Evolutionary conservation across 2,888 invertebrate species (phyloP), one percentile per base, ranked within the genome.

Genomic region (Trypoxylon attenuatum): DNA sequence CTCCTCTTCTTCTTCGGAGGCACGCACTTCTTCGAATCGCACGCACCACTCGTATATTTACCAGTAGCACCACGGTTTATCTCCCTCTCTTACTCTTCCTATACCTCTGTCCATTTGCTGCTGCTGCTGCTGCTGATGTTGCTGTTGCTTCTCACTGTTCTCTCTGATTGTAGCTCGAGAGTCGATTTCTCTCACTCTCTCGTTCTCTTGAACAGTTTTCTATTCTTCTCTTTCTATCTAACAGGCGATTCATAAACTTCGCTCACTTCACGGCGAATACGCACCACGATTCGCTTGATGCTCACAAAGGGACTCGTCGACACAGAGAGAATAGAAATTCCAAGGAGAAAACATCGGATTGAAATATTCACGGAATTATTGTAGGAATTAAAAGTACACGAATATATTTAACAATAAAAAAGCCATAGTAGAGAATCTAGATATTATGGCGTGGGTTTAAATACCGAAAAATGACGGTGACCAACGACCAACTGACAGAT

Each of bases 21-120:
- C 3, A 15, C 33, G 59, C 67, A 58, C 64, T 62, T 66, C 66
- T 69, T 67, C 53, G 68, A 64, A 49, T 60, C 42, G 41, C 56
- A 53, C 58, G 41, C 29, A 56, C n/a, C n/a, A n/a, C 42, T 46
- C 43, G 57, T 29, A n/a, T n/a, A 61, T 51, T 69, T 64, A 73
- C 70, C 59, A 57, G 38, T 46, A 22, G 39, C 39, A 52, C 52
- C 50, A 47, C 33, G 47, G 49, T 57, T 61, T 69, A 46, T 45
- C 33, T 59, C 58, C 57, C 60, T 61, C 54, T 50, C 49, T 27
- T 25, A 49, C 19, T 23, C 42, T 25, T n/a, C 47, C 39, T 38
- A 38, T 41, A 21, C 10, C 43, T 13, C 23, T 21, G 19, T 16
- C 45, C 49, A 47, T 49, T 45, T 60, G 39, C 49, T 27, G 47